Base-by-base conservation (phyloP, 2,888 invertebrate genomes). In the Crematogaster levior region DNA sequence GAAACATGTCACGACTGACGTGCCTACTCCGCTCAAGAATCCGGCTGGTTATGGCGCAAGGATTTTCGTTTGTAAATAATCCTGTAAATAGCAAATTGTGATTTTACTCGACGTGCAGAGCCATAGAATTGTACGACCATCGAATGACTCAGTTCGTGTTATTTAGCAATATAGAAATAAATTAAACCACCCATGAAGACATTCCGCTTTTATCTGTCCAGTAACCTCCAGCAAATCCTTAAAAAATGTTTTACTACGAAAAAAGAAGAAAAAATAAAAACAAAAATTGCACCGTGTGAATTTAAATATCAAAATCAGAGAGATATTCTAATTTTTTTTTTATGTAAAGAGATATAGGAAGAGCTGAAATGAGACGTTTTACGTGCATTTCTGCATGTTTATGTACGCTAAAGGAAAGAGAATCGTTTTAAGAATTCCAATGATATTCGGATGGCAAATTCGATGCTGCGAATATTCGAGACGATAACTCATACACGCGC, bases 161-260 rank as follows among this genome's bases (percentile, higher is more conserved):
- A 91, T 93, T 89, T 91, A 93, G 92, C 93, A 93, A 93, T 92
- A 92, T 93, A 93, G 88, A 92, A 92, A 93, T 93, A 93, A 93
- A 93, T 93, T 93, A 93, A 93, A 93, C 91, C 92, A 91, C 88
- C 89, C 77, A 91, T 70, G 84, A 87, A 53, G 75, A 48, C 24
- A 56, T 81, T 75, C 48, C n/a, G 24, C 43, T 75, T 83, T 15
- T 27, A 18, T 81, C n/a, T 53, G 15, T 53, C 75, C 65, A 74
- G 12, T 5, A 61, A 63, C 48, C 34, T 51, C n/a, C n/a, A n/a
- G 37, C n/a, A 3, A n/a, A 75, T 75, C 24, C 65, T 7, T 9
- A 12, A 37, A 65, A 65, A 53, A 12, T 61, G 40, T 15, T 46
- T 61, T 34, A 9, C 7, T 10, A 34, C 4, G 30, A 48, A 21